Evolutionary conservation across 2,888 invertebrate genomes (phyloP), one percentile per base, ranked within the genome.

Genomic region (Harpagoxenus sublaevis): DNA sequence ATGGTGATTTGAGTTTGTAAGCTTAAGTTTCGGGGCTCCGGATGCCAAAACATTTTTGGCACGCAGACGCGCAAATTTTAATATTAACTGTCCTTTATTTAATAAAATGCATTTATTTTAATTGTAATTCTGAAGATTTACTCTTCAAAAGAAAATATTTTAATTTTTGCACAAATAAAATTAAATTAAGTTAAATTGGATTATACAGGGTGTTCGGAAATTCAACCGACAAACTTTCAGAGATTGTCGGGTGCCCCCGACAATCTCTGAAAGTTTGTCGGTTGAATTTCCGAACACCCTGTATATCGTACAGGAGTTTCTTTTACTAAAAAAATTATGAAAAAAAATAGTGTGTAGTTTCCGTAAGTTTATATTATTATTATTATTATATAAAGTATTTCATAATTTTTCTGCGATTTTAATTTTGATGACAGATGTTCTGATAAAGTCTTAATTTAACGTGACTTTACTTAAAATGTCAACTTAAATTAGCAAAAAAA

Each of bases 41-140:
- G 23, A 42, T 65, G 65, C 42, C 42, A 65, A 65, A 10, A 42
- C 23, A 42, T 3, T 65, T 65, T 65, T 65, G 65, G 42, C 42
- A 65, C 15, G 15, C 15, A 45, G 8, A 45, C 6, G 15, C 63
- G 23, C n/a, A 5, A 63, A 63, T 63, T 39, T 63, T 39, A 63
- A 39, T 63, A 39, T 63, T 63, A 63, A 63, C 65, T 15, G 65
- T 65, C 28, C 42, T 65, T 65, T 45, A 65, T 45, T 42, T 42
- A 23, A 63, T 65, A 65, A 65, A 65, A 65, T 28, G 23, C 15
- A 65, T 65, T 65, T 8, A 42, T 65, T 65, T 65, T 45, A 65
- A 45, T 2, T 65, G 3, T 45, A 65, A 15, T 65, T 65, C 28
- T 6, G 42, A 65, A 65, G 23, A 62, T 0, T 23, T 42, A 63